Conservation (phyloP, 1,140 invertebrate species). For the Psix sp. region DNA sequence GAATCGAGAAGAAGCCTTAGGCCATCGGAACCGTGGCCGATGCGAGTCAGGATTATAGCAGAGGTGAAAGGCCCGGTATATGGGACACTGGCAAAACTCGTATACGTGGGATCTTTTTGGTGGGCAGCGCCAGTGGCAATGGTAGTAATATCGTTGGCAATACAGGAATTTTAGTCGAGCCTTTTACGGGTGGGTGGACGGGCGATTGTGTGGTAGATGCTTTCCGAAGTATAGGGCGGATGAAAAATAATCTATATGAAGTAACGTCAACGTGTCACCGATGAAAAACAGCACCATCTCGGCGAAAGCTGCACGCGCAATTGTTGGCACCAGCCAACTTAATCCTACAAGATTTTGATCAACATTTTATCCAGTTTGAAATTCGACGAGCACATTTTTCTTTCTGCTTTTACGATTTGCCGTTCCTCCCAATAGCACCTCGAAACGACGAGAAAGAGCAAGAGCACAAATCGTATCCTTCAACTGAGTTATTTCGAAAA, state of each 20-base stretch:
- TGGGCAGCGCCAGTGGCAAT: slow-evolving; percentile 53
- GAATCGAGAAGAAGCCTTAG: slow-evolving; percentile 53
- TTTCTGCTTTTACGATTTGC: neutral
- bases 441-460: neutral
- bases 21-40: slow-evolving; percentile 48
- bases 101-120: slow-evolving; percentile 68
- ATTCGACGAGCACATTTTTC: neutral
- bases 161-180: slow-evolving; percentile 65
- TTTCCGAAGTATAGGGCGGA: slow-evolving; percentile 38
- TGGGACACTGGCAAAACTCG: slow-evolving; percentile 70
- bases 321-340: slow-evolving; percentile 19
- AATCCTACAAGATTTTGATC: slow-evolving; percentile 19
- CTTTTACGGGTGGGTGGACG: slow-evolving; percentile 67
- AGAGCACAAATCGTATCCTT: no score
- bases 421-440: neutral
- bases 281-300: slow-evolving; percentile 41
- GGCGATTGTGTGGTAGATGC: slow-evolving; percentile 44
- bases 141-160: slow-evolving; percentile 57
- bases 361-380: slow-evolving; percentile 11
- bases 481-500: no score
- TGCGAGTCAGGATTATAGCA: slow-evolving; percentile 57
- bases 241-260: slow-evolving; percentile 46
- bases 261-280: slow-evolving; percentile 38
- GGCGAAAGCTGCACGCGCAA: slow-evolving; percentile 29
- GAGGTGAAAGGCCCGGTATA: slow-evolving; percentile 74